Conservation (phyloP, 1,140 invertebrate genomes). For the Thaumetopoea pityocampa region DNA sequence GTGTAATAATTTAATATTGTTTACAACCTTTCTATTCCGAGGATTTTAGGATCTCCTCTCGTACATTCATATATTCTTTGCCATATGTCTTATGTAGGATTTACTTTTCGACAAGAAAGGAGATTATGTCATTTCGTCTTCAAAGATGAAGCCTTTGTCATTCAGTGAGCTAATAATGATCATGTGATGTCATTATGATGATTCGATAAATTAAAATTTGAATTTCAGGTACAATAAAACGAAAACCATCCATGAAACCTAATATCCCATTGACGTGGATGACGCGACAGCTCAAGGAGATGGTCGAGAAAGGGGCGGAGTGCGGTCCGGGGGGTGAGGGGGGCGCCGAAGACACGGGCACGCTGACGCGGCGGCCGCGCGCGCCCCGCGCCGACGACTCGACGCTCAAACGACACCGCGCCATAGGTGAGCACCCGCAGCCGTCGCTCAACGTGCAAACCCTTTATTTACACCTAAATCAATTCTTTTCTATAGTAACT, state of each 20-base stretch:
- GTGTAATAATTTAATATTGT: too few species aligned
- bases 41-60: too few species aligned
- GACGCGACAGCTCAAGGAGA: slow-evolving; percentile 90
- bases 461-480: too few species aligned
- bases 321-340: slow-evolving; percentile 64
- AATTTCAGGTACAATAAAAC: slow-evolving; percentile 85
- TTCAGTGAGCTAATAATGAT: too few species aligned
- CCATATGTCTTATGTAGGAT: too few species aligned
- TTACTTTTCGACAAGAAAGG: too few species aligned
- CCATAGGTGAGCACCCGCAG: slow-evolving; percentile 30
- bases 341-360: slow-evolving; percentile 79
- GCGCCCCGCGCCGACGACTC: slow-evolving; percentile 43
- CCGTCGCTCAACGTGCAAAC: not conserved
- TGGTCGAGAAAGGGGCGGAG: slow-evolving; percentile 78
- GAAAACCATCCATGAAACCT: slow-evolving; percentile 92
- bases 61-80: too few species aligned
- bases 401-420: slow-evolving; percentile 50
- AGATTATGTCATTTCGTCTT: too few species aligned
- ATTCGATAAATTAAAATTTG: not conserved
- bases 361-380: slow-evolving; percentile 71
- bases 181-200: too few species aligned
- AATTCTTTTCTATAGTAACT: too few species aligned
- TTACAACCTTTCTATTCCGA: too few species aligned
- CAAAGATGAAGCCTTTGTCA: too few species aligned
- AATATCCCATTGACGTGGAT: slow-evolving; percentile 94